Conservation (phyloP, 2,797 vertebrate genomes). For the Podarcis lilfordi region DNA sequence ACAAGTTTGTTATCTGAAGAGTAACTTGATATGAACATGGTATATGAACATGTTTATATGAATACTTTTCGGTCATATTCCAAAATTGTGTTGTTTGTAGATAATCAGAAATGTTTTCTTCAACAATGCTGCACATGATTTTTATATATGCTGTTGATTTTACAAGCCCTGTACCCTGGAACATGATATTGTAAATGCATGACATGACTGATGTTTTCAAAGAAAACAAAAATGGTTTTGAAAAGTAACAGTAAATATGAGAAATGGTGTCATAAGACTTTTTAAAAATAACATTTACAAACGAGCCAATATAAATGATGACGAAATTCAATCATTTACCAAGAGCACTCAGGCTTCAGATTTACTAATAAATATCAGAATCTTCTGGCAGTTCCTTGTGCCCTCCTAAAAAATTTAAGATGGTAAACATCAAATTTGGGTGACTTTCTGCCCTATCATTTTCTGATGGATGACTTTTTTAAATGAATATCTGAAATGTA, state of each 20-base stretch:
- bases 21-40: not conserved
- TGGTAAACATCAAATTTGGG: not conserved
- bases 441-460: not conserved
- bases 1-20: too few relatives aligned
- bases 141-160: not conserved
- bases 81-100: not conserved
- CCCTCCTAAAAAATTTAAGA: not conserved
- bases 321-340: not conserved
- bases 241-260: not conserved
- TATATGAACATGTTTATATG: too few relatives aligned
- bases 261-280: not conserved
- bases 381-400: not conserved
- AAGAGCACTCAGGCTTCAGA: not conserved
- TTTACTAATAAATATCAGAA: not conserved
- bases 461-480: not conserved
- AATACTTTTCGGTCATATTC: not conserved
- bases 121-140: not conserved
- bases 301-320: not conserved
- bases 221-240: not conserved
- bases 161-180: not conserved
- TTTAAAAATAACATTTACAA: not conserved
- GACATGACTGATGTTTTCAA: not conserved
- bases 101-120: not conserved
- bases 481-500: not conserved
- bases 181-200: not conserved